Conservation (phyloP, 2,113 vertebrate genomes). For the Diadophis punctatus region DNA sequence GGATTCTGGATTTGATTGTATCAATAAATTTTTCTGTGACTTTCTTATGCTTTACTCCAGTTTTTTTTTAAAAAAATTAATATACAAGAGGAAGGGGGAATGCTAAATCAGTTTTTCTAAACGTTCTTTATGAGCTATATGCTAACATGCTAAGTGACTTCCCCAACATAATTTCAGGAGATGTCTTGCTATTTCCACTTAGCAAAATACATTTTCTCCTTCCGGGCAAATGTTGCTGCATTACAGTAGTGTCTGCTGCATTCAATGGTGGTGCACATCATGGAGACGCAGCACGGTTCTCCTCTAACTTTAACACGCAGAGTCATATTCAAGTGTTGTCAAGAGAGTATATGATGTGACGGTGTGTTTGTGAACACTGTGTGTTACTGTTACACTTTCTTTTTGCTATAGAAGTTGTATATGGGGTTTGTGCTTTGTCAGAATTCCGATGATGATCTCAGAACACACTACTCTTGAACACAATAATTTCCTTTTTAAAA, state of each 20-base stretch:
- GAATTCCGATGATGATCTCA: constrained; percentile 35
- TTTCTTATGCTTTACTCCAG: not conserved
- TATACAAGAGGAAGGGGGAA: not conserved
- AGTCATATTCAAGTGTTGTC: constrained; percentile 49
- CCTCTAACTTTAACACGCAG: constrained; percentile 30
- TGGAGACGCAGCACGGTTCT: constrained; percentile 10
- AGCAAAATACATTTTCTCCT: constrained; percentile 14
- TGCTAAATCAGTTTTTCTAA: not conserved
- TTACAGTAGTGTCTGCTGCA: not conserved
- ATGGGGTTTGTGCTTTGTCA: constrained; percentile 71
- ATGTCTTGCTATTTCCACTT: not conserved
- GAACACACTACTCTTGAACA: constrained; percentile 36
- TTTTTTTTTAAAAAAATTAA: constrained; percentile 15
- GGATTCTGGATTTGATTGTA: constrained; percentile 18
- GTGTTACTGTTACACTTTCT: not conserved
- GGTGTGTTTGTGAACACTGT: constrained; percentile 2
- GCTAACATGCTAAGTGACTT: constrained; percentile 2
- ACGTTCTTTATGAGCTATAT: constrained; percentile 24
- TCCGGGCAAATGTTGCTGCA: not conserved
- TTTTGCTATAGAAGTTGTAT: constrained; percentile 53
- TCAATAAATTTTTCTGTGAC: constrained; percentile 19
- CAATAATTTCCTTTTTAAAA: not conserved
- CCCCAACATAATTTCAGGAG: not conserved
- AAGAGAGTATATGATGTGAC: constrained; percentile 34
- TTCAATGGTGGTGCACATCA: constrained; percentile 23